These are phyloP conservation scores for Sinohyriopsis cumingii DNA, from an alignment of 2,888 invertebrate genomes.

Conservation along the genomic window DNA sequence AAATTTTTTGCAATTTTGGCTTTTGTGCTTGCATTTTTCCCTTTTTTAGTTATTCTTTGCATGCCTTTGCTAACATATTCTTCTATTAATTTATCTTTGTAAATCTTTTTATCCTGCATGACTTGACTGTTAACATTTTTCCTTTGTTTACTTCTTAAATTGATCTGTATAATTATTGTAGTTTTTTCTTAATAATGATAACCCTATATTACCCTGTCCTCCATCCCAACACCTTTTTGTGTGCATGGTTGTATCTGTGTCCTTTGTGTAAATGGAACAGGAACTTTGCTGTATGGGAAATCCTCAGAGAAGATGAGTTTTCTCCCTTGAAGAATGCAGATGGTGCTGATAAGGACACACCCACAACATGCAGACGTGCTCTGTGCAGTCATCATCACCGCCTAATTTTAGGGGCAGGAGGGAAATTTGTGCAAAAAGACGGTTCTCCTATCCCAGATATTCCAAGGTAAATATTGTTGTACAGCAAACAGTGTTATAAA, in stretches of 20 bases:
- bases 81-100: neutral
- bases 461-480: constrained; percentile 64
- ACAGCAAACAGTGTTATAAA: too few relatives aligned
- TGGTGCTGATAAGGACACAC: constrained; percentile 89
- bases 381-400: constrained; percentile 75
- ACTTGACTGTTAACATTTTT: too few relatives aligned
- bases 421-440: constrained; percentile 76
- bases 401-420: constrained; percentile 88
- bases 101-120: neutral
- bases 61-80: neutral
- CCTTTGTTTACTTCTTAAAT: too few relatives aligned
- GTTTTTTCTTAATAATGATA: neutral
- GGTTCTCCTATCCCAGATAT: constrained; percentile 71
- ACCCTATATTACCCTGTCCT: neutral
- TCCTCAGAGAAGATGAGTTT: constrained; percentile 94
- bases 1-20: too few relatives aligned
- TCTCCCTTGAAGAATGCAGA: constrained; percentile 97
- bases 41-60: neutral
- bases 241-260: constrained; percentile 18
- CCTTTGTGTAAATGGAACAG: constrained; percentile 61
- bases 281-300: constrained; percentile 86
- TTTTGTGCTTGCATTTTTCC: too few relatives aligned
- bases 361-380: constrained; percentile 87
- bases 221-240: constrained; percentile 7
- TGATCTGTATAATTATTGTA: neutral